These are phyloP conservation scores for Drosophila obscura DNA, from an alignment of 1,140 invertebrate genomes.

Conservation along the genomic window DNA sequence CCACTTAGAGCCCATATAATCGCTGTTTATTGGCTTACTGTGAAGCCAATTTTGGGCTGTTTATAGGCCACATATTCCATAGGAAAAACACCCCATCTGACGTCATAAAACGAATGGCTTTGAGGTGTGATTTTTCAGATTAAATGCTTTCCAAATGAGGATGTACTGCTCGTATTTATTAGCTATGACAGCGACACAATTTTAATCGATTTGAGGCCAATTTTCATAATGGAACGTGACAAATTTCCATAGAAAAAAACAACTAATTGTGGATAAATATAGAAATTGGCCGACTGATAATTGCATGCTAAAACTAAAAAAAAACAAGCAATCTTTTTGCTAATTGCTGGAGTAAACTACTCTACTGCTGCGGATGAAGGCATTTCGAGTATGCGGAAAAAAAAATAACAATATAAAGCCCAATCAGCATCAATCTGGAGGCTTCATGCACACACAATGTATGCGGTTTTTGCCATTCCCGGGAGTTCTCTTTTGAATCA, in stretches of 20 bases:
- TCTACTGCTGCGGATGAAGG: slow-evolving; percentile 5
- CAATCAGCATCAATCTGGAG: no score
- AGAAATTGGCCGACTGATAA: slow-evolving; percentile 27
- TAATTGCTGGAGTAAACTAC: slow-evolving; percentile 16
- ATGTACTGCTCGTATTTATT: neutral
- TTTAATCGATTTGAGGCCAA: slow-evolving; percentile 2
- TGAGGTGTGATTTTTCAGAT: slow-evolving; percentile 11
- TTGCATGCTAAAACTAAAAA: slow-evolving; percentile 44
- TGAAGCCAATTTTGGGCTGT: slow-evolving; percentile 9
- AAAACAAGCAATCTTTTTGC: slow-evolving; percentile 26
- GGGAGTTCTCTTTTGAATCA: no score
- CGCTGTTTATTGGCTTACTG: neutral
- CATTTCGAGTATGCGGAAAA: no score
- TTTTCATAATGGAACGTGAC: slow-evolving; percentile 34
- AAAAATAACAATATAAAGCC: neutral
- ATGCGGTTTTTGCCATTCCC: no score
- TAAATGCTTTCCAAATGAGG: no score
- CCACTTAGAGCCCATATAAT: slow-evolving; percentile 8
- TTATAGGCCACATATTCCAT: neutral
- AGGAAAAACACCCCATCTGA: slow-evolving; percentile 27
- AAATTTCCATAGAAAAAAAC: slow-evolving; percentile 36
- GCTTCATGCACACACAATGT: no score
- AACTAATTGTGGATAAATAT: slow-evolving; percentile 16
- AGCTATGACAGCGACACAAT: slow-evolving; percentile 16
- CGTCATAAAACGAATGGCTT: neutral